phyloP scores from a whole-genome alignment of 1,140 invertebrate genomes.

The Meloidogyne exigua region DNA sequence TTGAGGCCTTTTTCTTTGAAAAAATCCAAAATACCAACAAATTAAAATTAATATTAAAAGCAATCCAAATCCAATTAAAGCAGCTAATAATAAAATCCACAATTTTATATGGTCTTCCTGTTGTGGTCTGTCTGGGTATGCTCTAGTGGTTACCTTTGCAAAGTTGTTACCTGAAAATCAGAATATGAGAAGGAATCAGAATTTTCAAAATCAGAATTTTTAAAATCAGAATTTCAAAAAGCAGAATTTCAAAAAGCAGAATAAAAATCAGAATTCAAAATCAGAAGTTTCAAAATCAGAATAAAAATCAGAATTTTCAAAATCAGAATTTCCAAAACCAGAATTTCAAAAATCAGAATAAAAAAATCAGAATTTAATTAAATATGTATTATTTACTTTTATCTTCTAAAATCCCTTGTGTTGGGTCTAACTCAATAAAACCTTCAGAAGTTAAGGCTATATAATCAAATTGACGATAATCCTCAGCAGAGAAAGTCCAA shows the following conservation, averaged over 20 bases:
- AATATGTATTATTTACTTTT: background rate
- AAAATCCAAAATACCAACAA: slow-evolving; percentile 47
- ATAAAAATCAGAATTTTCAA: too few relatives aligned
- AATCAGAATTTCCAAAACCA: background rate
- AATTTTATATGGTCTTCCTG: slow-evolving; percentile 41
- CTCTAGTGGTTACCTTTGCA: slow-evolving; percentile 45
- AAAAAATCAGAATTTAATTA: background rate
- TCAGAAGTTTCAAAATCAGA: too few relatives aligned
- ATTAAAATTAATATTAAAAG: slow-evolving; percentile 38
- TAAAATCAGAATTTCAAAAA: background rate
- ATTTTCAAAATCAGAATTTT: background rate
- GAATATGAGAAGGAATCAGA: background rate
- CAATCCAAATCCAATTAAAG: slow-evolving; percentile 43
- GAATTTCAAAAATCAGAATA: background rate
- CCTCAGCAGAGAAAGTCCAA: slow-evolving; percentile 49
- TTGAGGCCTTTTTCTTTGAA: slow-evolving; percentile 49
- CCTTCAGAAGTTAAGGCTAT: slow-evolving; percentile 50
- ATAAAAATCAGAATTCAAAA: too few relatives aligned
- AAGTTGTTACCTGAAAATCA: slow-evolving; percentile 41
- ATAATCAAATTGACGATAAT: slow-evolving; percentile 48
- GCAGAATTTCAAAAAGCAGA: too few relatives aligned
- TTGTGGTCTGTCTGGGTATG: slow-evolving; percentile 48
- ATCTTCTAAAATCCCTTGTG: slow-evolving; percentile 52
- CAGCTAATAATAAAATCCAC: slow-evolving; percentile 47
- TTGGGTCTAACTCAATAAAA: slow-evolving; percentile 50